Conservation (phyloP, 2,888 invertebrate genomes). For the Plagiodera versicolora region DNA sequence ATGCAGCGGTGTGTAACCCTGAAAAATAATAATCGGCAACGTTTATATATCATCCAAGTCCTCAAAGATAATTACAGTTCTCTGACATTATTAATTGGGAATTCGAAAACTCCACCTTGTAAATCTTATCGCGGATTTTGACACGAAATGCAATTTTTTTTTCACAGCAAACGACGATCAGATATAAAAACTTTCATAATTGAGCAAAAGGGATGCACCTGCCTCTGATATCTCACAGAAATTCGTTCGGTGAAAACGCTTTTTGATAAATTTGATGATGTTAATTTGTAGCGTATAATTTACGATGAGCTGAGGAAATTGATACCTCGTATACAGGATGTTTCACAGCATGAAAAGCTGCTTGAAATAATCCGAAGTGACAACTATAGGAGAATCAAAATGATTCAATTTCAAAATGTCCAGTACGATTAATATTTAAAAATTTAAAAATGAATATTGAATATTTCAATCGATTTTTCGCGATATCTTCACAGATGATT, state of each 20-base stretch:
- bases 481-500: too few relatives aligned
- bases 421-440: too few relatives aligned
- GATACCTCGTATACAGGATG: not conserved
- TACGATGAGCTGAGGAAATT: not conserved
- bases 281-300: not conserved
- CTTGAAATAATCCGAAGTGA: too few relatives aligned
- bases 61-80: too few relatives aligned
- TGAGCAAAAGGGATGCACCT: constrained; percentile 27
- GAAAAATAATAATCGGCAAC: constrained; percentile 50
- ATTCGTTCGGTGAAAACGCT: not conserved
- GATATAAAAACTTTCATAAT: constrained; percentile 22
- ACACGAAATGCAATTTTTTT: constrained; percentile 15
- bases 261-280: not conserved
- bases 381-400: too few relatives aligned
- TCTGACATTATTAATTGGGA: not conserved
- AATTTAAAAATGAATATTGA: too few relatives aligned
- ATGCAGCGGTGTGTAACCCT: constrained; percentile 95
- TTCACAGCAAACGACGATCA: constrained; percentile 19
- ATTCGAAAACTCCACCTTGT: not conserved
- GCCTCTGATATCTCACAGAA: constrained; percentile 23
- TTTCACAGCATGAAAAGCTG: not conserved
- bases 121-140: constrained; percentile 26
- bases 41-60: too few relatives aligned
- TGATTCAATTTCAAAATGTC: too few relatives aligned
- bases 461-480: too few relatives aligned